phyloP scores from a whole-genome alignment of 2,888 invertebrate species.

The Acronicta psi region DNA sequence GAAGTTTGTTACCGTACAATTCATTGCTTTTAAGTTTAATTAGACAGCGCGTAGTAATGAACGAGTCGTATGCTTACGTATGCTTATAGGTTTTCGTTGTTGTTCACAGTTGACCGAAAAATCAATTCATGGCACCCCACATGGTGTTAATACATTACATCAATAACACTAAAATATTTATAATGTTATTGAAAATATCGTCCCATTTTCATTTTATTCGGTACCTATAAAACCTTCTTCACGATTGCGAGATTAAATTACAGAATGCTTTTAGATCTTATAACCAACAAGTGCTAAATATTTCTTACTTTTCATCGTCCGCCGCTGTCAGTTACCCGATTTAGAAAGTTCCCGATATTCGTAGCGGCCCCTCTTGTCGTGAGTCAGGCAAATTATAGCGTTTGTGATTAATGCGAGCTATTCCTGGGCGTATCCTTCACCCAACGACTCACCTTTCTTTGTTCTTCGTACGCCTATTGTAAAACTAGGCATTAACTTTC shows the following conservation, averaged over 20 bases:
- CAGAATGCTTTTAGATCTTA: slow-evolving; percentile 27
- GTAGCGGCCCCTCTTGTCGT: slow-evolving; percentile 82
- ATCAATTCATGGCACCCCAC: slow-evolving; percentile 11
- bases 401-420: slow-evolving; percentile 86
- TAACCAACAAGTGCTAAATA: slow-evolving; percentile 53
- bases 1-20: slow-evolving; percentile 74
- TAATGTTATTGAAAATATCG: too few relatives aligned
- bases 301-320: slow-evolving; percentile 63
- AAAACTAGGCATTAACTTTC: slow-evolving; percentile 29
- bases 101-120: slow-evolving; percentile 19
- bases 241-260: background rate
- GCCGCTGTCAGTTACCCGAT: slow-evolving; percentile 73
- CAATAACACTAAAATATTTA: too few relatives aligned
- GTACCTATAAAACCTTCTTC: background rate
- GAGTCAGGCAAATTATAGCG: slow-evolving; percentile 86
- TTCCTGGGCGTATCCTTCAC: slow-evolving; percentile 78
- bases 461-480: slow-evolving; percentile 65
- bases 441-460: slow-evolving; percentile 72
- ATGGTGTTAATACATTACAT: background rate
- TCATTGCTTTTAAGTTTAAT: slow-evolving; percentile 75
- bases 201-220: background rate
- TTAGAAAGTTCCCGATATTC: slow-evolving; percentile 82
- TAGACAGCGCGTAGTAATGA: slow-evolving; percentile 67
- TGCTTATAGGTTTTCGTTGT: background rate
- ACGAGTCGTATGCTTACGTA: slow-evolving; percentile 40